These are phyloP conservation scores for Drosophila imparisetae DNA, from an alignment of 2,888 invertebrate species.

Conservation along the genomic window DNA sequence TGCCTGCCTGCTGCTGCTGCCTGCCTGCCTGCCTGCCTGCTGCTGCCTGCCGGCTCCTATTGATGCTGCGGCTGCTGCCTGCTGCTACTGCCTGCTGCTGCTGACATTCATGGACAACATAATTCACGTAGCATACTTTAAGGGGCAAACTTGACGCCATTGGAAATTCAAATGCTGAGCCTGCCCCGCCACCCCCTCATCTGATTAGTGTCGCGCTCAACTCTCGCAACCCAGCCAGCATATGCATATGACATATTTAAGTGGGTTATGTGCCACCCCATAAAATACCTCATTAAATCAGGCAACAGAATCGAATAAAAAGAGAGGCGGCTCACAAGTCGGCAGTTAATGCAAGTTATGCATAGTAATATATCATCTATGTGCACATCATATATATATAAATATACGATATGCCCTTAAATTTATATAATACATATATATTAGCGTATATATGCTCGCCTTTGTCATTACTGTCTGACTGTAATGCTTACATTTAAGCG, in stretches of 20 bases:
- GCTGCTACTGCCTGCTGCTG: conserved; percentile 27
- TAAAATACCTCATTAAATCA: conserved; percentile 50
- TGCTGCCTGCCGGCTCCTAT: conserved; percentile 8
- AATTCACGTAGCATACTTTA: conserved; percentile 75
- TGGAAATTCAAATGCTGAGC: conserved; percentile 75
- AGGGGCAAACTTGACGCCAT: conserved; percentile 46
- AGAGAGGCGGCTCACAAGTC: conserved; percentile 35
- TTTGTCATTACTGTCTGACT: conserved; percentile 50
- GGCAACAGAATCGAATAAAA: conserved; percentile 14
- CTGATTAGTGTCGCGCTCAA: conserved; percentile 64
- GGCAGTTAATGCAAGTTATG: conserved; percentile 54
- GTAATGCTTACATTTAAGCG: conserved; percentile 52
- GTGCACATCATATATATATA: conserved; percentile 1
- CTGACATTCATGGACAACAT: conserved; percentile 80
- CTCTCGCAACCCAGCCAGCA: conserved; percentile 12
- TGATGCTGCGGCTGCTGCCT: conserved; percentile 32
- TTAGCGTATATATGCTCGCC: conserved; percentile 15
- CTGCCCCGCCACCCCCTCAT: conserved; percentile 55
- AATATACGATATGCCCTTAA: conserved; percentile 1
- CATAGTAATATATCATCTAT: conserved; percentile 37
- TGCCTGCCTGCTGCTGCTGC: not conserved
- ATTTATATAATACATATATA: conserved; percentile 6
- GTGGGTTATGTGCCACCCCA: conserved; percentile 60
- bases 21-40: too few species aligned
- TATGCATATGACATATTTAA: conserved; percentile 78